Base-by-base conservation (phyloP, 2,797 vertebrate species). In the Antrozous pallidus region DNA sequence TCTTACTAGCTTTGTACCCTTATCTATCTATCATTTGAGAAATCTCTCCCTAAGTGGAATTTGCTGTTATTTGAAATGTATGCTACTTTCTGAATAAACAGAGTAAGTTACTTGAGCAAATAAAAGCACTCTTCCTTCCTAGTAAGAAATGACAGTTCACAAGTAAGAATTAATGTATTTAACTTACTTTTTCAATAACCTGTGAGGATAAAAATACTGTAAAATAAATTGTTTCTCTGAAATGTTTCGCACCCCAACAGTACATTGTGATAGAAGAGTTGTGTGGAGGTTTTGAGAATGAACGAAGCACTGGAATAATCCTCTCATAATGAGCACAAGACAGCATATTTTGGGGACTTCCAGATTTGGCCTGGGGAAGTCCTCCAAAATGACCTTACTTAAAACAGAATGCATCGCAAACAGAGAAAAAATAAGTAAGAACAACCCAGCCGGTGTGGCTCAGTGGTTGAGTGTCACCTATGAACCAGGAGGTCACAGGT, bases 1-100 rank as follows among this genome's bases (percentile, higher is more conserved):
- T 88, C 3, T 80, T 42, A 54, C 11, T 38, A 84, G 11, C 33
- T 79, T 71, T 94, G 54, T 20, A 7, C 20, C 84, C 63, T 47
- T 91, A 87, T 77, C 65, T 91, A 87, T 77, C 65, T 67, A 61
- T 42, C 45, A 90, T 58, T 42, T 86, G 26, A 18, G 28, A 90
- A 90, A 56, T 1, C 38, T 28, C 75, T 18, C 54, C 17, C 33
- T 87, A 90, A 70, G 58, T 40, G 14, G 0, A 28, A 63, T 82
- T 47, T 47, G 28, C 22, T 79, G 6, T 84, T 85, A 79, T 69
- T 96, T 86, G 31, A 96, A 88, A 83, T 75, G 20, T 11, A 45
- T 47, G 1, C 10, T 56, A 49, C 6, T 71, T 79, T 79, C 79
- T 80, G 10, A 65, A 14, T 58, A 38, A 77, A 54, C 51, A 54